A percentile compares a stretch with the other conserved stretches of the same genome.
Evolutionary conservation across 2,888 invertebrate genomes (phyloP).

Genomic region (Papilio protenor): DNA sequence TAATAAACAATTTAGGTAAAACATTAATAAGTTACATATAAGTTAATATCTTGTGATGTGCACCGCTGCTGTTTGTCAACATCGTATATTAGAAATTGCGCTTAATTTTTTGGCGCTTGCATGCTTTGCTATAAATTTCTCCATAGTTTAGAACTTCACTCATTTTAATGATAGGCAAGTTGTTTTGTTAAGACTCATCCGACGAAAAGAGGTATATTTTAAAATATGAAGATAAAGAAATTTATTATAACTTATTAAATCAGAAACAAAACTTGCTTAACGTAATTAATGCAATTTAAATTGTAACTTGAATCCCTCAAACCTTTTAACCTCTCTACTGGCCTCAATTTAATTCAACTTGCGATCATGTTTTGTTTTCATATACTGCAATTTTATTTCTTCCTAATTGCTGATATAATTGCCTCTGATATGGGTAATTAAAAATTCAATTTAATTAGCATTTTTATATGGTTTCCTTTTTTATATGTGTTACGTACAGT

Average conservation of each 20-base stretch:
- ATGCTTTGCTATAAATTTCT: conserved; percentile 29
- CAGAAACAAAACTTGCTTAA: background rate
- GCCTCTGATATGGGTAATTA: conserved; percentile 13
- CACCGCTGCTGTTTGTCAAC: conserved; percentile 24
- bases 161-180: background rate
- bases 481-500: background rate
- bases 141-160: background rate
- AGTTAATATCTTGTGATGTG: background rate
- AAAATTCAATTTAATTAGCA: conserved; percentile 15
- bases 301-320: background rate
- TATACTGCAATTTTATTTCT: conserved; percentile 33
- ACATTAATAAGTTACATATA: background rate
- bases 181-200: background rate
- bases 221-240: background rate
- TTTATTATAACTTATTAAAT: background rate
- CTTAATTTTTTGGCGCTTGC: conserved; percentile 27
- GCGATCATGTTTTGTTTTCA: conserved; percentile 6
- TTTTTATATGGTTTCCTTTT: background rate
- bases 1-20: too few species aligned
- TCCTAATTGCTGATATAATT: conserved; percentile 35
- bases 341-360: conserved; percentile 20
- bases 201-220: background rate
- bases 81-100: conserved; percentile 19
- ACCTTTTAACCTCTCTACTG: conserved; percentile 16
- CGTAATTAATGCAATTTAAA: background rate